These are phyloP conservation scores for Thymelicus acteon DNA, from an alignment of 2,888 invertebrate species.

Conservation along the genomic window DNA sequence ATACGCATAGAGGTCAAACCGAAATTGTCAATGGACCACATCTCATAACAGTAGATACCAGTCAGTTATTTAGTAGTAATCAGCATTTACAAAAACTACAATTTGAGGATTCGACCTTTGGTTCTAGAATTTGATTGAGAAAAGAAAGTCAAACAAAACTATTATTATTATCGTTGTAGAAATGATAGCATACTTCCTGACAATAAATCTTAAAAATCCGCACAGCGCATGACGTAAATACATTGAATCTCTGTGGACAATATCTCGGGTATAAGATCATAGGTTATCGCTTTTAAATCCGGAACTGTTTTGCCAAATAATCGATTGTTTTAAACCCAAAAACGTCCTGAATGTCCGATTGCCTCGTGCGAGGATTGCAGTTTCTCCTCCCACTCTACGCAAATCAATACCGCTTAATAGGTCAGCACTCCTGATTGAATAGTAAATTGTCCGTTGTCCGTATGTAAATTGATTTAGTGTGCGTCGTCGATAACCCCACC, in stretches of 20 bases:
- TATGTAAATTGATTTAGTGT: conserved; percentile 51
- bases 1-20: no score
- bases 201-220: neutral
- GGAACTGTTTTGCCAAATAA: conserved; percentile 6
- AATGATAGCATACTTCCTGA: no score
- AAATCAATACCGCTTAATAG: conserved; percentile 35
- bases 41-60: no score
- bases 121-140: no score
- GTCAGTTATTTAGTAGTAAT: no score
- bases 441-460: conserved; percentile 36
- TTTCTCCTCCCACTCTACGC: conserved; percentile 1
- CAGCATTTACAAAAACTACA: no score
- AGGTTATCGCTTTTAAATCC: neutral
- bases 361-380: neutral
- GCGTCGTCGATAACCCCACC: conserved; percentile 46
- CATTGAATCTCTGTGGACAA: neutral
- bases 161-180: no score
- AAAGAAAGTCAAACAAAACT: no score
- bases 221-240: neutral
- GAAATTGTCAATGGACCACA: no score
- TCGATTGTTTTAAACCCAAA: neutral
- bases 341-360: neutral
- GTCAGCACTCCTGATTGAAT: conserved; percentile 36
- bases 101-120: no score
- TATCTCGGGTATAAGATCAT: conserved; percentile 2